These are phyloP conservation scores for Sericinus montela DNA, from an alignment of 2,888 invertebrate species.

Conservation along the genomic window DNA sequence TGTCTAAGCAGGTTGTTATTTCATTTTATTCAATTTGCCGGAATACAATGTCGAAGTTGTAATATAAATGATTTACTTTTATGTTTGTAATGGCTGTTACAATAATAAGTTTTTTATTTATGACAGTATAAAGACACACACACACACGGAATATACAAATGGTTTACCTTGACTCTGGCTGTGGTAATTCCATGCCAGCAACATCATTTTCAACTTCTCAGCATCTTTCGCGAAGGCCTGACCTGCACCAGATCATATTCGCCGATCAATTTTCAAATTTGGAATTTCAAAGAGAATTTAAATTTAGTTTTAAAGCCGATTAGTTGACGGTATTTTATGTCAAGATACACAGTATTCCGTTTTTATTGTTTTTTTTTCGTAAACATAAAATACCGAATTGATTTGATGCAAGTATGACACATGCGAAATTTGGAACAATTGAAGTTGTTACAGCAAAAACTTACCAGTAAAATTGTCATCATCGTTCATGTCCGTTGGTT, in stretches of 20 bases:
- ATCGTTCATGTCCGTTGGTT: conserved; percentile 83
- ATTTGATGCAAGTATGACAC: conserved; percentile 75
- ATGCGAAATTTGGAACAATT: not conserved
- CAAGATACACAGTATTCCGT: conserved; percentile 2
- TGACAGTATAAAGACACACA: not conserved
- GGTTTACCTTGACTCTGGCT: conserved; percentile 84
- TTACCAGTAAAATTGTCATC: conserved; percentile 86
- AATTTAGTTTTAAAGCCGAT: conserved; percentile 45
- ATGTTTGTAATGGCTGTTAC: no score
- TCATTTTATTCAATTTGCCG: no score
- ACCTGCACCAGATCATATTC: conserved; percentile 78
- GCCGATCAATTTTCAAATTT: conserved; percentile 56
- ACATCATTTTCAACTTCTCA: conserved; percentile 92
- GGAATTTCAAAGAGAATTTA: conserved; percentile 22
- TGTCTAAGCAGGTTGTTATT: no score
- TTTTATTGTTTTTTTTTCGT: no score
- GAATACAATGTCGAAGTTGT: no score
- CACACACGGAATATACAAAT: conserved; percentile 26
- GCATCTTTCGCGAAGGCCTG: conserved; percentile 86
- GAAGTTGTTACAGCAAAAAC: conserved; percentile 32
- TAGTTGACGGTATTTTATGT: conserved; percentile 45
- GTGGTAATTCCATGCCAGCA: conserved; percentile 93
- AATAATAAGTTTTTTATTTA: not conserved
- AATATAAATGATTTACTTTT: no score
- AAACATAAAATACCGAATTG: conserved; percentile 62